These are phyloP conservation scores for Scaptomyza tumidula DNA, from an alignment of 2,888 invertebrate genomes.

Conservation along the genomic window DNA sequence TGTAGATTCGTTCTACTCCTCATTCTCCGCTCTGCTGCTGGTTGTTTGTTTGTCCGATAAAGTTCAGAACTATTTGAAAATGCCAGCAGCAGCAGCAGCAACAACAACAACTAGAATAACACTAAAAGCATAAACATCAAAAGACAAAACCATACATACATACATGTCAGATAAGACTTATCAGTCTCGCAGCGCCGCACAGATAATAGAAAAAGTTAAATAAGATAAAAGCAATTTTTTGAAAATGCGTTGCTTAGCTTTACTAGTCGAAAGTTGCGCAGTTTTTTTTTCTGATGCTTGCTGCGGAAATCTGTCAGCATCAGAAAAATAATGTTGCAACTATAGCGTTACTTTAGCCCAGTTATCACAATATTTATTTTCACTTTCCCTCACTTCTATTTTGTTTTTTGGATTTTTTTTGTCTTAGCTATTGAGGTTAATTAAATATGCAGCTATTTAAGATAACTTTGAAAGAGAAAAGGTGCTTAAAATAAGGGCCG, in stretches of 20 bases:
- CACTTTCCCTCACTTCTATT: slow-evolving; percentile 23
- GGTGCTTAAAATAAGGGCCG: slow-evolving; percentile 60
- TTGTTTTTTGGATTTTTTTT: too few species aligned
- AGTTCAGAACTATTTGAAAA: slow-evolving; percentile 72
- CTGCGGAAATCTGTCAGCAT: slow-evolving; percentile 37
- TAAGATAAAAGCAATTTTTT: slow-evolving; percentile 59
- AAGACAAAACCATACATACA: slow-evolving; percentile 43
- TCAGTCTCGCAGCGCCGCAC: slow-evolving; percentile 48
- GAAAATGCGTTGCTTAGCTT: slow-evolving; percentile 30
- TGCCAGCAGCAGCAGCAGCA: slow-evolving; percentile 46
- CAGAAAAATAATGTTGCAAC: slow-evolving; percentile 43
- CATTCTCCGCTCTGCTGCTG: background rate
- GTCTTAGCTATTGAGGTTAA: slow-evolving; percentile 64
- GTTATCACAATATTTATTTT: slow-evolving; percentile 51
- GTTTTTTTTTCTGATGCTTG: slow-evolving; percentile 17
- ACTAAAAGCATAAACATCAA: slow-evolving; percentile 41
- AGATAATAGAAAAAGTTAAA: slow-evolving; percentile 69
- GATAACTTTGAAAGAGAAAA: slow-evolving; percentile 57
- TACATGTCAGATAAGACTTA: slow-evolving; percentile 71
- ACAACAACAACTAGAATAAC: slow-evolving; percentile 25
- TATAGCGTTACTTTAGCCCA: slow-evolving; percentile 53
- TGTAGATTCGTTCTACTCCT: background rate
- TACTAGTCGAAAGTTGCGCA: slow-evolving; percentile 12
- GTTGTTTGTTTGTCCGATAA: slow-evolving; percentile 58
- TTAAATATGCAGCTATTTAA: slow-evolving; percentile 75